Evolutionary conservation across 2,797 vertebrate species (phyloP).

Genomic region (Petrocephalus schoutedeni): DNA sequence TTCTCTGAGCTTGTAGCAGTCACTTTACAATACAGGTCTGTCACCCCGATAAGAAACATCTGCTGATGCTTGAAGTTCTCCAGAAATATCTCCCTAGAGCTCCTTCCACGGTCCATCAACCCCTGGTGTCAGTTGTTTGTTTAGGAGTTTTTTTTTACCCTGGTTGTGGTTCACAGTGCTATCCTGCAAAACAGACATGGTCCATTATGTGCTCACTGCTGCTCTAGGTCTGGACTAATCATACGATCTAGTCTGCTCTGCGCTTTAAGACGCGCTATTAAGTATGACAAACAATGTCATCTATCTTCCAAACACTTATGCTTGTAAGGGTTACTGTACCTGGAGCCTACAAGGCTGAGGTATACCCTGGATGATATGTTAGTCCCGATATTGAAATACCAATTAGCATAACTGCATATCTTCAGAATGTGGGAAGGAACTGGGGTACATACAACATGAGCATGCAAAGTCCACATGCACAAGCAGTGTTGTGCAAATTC

Average conservation of each 20-base stretch:
- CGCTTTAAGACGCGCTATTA: not conserved
- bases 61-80: constrained; percentile 5
- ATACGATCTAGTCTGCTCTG: not conserved
- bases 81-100: not conserved
- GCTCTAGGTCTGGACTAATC: not conserved
- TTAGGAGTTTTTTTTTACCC: not conserved
- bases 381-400: not conserved
- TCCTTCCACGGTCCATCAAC: not conserved
- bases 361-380: not conserved
- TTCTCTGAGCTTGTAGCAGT: not conserved
- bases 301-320: not conserved
- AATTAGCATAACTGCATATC: not conserved
- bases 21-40: constrained; percentile 1
- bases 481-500: not conserved
- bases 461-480: not conserved
- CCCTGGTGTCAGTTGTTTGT: not conserved
- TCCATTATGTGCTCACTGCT: not conserved
- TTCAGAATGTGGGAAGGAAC: not conserved
- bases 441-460: not conserved
- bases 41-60: not conserved
- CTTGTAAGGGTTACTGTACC: not conserved
- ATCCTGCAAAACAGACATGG: not conserved
- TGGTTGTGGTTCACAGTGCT: not conserved
- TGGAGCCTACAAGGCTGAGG: not conserved
- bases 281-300: not conserved